Base-by-base conservation (phyloP, 2,888 invertebrate genomes). In the Candidula unifasciata region DNA sequence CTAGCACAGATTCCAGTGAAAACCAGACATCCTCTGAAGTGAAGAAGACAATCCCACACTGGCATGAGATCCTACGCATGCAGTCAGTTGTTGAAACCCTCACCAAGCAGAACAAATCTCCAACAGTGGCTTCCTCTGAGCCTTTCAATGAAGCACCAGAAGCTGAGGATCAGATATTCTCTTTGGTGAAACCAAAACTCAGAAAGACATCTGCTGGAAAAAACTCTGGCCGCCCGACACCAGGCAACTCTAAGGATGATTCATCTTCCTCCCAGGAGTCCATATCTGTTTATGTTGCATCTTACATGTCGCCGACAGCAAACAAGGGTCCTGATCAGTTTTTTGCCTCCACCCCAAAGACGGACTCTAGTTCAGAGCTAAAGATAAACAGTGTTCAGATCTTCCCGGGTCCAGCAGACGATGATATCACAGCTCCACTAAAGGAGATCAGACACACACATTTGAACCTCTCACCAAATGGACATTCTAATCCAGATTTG, bases 21-120 rank as follows among this genome's bases (percentile, higher is more conserved):
- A 24, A 33, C 3, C 27, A n/a, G 37, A 54, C 60, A 3, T 73
- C 73, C 13, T 35, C 52, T 6, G 57, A 73, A 27, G 24, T 57
- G 0, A 35, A 57, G 30, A 35, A 52, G 8, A 27, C 18, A 27
- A 80, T 84, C 21, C 77, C 73, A 57, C 83, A 84, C 80, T 84
- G 83, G 83, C 83, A 84, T 68, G 83, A 84, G 37, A 60, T 71
- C 5, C 64, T 84, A 13, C 54, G 69, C 44, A 52, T 66, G 33
- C 71, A 79, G 73, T 71, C 69, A 16, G 64, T 73, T 30, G 73
- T 79, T 3, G 73, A 69, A 24, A 27, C 57, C 10, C 37, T 66
- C 3, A 66, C 78, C 33, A 77, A 76, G 66, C 76, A 66, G 44
- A 35, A 52, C 35, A 57, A 52, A 16, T 54, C 78, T 18, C 33